Base-by-base conservation (phyloP, 2,888 invertebrate genomes). In the Selenia dentaria region DNA sequence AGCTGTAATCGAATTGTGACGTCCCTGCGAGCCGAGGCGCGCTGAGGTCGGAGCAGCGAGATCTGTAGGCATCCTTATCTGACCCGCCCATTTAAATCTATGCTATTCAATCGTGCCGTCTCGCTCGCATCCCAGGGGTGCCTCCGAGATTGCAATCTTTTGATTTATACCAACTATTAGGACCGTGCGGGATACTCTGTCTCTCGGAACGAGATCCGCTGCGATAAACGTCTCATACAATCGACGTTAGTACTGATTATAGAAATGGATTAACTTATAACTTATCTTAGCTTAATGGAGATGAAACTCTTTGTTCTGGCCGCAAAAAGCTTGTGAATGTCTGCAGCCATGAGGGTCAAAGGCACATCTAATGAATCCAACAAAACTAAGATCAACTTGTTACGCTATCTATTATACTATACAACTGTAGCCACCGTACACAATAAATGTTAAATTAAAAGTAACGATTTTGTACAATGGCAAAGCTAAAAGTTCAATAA, bases 101-200 rank as follows among this genome's bases (percentile, higher is more conserved):
- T 90, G 90, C 89, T 84, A 82, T 89, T 90, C 90, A 90, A 90
- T 90, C 86, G 81, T 89, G 87, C 83, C 82, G 74, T 90, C 90
- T 90, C 90, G 74, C 88, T 90, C 85, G 82, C 74, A 69, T 90
- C 90, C 86, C 90, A 84, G 85, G 90, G 89, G 90, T 88, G 87
- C 88, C 80, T 81, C 74, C 74, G 82, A 88, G 89, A 90, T 89
- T 88, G 90, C 88, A 88, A 90, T 90, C 90, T 90, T 90, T 89
- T 90, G 90, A 90, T 90, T 90, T 90, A 90, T 90, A 87, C 85
- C 87, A 87, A 90, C 89, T 90, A 90, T 90, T 90, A 90, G 90
- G 88, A 88, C 80, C 79, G 79, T 78, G 79, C 79, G 80, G 87
- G 83, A 79, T 83, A 79, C 81, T 87, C 81, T 79, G 87, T 88